These are phyloP conservation scores for Charina bottae DNA, from an alignment of 2,113 vertebrate species.

Conservation along the genomic window DNA sequence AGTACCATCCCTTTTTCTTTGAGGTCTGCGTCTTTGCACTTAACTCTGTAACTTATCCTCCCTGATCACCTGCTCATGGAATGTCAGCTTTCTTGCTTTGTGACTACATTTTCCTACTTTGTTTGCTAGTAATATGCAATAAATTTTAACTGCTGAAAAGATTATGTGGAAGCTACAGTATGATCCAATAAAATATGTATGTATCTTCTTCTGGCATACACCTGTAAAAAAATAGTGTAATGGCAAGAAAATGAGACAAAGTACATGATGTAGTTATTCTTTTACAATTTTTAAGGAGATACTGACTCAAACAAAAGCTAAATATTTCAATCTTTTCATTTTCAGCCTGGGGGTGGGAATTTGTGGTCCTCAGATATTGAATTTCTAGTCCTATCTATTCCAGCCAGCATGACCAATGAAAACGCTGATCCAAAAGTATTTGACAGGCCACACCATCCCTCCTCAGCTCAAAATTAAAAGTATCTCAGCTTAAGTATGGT, in stretches of 20 bases:
- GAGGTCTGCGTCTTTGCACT: not conserved
- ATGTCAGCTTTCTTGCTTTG: conserved; percentile 10
- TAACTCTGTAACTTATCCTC: conserved; percentile 6
- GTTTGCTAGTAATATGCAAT: not conserved
- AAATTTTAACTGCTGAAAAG: not conserved
- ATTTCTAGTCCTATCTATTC: not conserved
- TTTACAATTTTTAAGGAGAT: not conserved
- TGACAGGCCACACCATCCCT: not conserved
- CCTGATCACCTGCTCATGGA: not conserved
- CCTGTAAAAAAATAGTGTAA: not conserved
- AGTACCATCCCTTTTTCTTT: not conserved
- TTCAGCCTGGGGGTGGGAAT: too few relatives aligned
- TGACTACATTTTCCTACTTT: not conserved
- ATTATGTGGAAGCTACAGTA: not conserved
- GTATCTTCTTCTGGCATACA: not conserved
- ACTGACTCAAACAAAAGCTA: not conserved
- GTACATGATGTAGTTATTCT: not conserved
- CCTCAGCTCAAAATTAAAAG: not conserved
- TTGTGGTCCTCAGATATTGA: not conserved
- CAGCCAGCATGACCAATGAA: not conserved
- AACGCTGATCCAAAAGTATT: not conserved
- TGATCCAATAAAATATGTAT: not conserved
- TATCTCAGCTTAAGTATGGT: not conserved
- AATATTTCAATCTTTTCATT: not conserved
- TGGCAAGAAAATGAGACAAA: not conserved